These are phyloP conservation scores for Agrochola lota DNA, from an alignment of 2,888 invertebrate genomes.

Conservation along the genomic window DNA sequence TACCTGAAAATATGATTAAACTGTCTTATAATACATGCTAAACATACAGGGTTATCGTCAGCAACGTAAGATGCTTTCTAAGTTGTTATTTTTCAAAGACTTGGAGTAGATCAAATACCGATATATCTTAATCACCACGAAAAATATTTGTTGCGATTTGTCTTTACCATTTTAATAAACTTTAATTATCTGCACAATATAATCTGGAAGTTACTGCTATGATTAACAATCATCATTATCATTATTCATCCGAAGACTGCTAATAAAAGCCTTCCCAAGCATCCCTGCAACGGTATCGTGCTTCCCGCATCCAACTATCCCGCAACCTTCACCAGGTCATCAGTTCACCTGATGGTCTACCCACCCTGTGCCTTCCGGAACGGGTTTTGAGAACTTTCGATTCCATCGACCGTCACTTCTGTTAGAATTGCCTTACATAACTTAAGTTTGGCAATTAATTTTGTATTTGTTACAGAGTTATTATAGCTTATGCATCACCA, in stretches of 20 bases:
- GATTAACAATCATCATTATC: background rate
- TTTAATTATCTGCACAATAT: background rate
- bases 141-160: too few species aligned
- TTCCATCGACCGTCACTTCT: background rate
- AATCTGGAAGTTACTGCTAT: background rate
- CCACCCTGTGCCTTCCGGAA: background rate
- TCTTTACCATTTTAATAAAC: too few species aligned
- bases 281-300: background rate
- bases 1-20: slow-evolving; percentile 86
- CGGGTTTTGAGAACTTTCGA: background rate
- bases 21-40: background rate
- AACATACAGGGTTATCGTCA: background rate
- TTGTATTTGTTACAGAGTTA: background rate
- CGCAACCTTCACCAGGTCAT: background rate
- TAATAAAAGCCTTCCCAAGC: background rate
- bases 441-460: background rate
- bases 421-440: background rate
- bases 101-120: background rate
- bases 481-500: background rate
- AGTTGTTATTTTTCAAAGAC: background rate
- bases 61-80: background rate
- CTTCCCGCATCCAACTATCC: background rate
- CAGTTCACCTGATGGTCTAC: background rate
- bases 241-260: too few species aligned
- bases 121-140: too few species aligned